Evolutionary conservation across 2,797 vertebrate genomes (phyloP), one percentile per base, ranked within the genome.

Genomic region (Thalassophryne amazonica): DNA sequence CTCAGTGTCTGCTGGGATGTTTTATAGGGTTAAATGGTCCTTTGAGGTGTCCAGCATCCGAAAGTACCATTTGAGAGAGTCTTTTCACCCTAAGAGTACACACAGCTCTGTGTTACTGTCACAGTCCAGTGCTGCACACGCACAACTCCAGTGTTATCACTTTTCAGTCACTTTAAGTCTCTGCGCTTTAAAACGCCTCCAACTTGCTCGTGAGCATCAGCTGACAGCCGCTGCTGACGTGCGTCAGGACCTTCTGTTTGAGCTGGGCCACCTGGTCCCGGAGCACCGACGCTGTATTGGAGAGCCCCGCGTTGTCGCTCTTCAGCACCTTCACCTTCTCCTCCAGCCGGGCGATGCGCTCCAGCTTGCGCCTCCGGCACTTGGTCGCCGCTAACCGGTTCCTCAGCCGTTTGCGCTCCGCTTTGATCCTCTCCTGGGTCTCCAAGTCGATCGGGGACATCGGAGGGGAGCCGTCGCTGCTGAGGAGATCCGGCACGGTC

Each of bases 331-430:
- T 94, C 54, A 98, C 95, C 60, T 95, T 93, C 17, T 97, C 94
- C 80, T 97, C 95, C 80, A 98, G 76, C 10, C 95, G 88, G 5
- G 94, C 89, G 86, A 98, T 97, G 62, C 95, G 91, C 83, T 98
- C 95, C 79, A 98, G 90, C 47, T 97, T 97, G 80, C 95, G 86
- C 78, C 89, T 83, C 69, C 95, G 91, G 81, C 95, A 98, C 41
- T 97, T 96, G 49, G 94, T 96, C 22, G 95, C 95, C 0, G 95
- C 95, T 47, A 95, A 66, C 5, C 95, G 92, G 90, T 96, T 97
- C 28, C 95, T 79, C 73, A 97, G 87, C 78, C 92, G 74, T 85
- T 97, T 93, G 55, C 95, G 82, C 81, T 97, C 95, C 31, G 95
- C 95, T 66, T 96, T 97, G 75, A 96, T 94, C 48, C 85, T 76